These are phyloP conservation scores for Chrysodeixis includens DNA, from an alignment of 2,888 invertebrate species.

Conservation along the genomic window DNA sequence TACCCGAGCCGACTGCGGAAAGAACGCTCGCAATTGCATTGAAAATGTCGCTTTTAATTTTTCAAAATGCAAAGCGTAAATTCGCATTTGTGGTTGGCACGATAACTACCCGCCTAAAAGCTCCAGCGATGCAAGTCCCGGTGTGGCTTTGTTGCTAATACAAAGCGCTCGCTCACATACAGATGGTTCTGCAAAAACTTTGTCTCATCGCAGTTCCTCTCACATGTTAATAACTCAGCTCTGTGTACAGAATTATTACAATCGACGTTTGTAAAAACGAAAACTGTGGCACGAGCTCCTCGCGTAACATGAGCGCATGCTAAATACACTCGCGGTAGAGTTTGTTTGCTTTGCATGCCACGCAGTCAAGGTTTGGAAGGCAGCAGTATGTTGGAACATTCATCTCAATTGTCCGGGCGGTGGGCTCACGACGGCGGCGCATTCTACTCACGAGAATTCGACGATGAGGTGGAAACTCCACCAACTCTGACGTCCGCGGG, in stretches of 20 bases:
- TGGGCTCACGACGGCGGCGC: constrained; percentile 44
- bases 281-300: constrained; percentile 12
- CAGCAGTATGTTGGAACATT: constrained; percentile 57
- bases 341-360: neutral
- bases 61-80: constrained; percentile 87
- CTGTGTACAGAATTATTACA: constrained; percentile 38
- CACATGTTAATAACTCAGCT: constrained; percentile 63
- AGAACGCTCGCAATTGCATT: constrained; percentile 85
- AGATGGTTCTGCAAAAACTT: constrained; percentile 79
- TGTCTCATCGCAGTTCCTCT: constrained; percentile 67
- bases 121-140: constrained; percentile 76
- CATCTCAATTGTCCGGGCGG: constrained; percentile 64
- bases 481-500: constrained; percentile 58
- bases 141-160: constrained; percentile 82
- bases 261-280: constrained; percentile 36
- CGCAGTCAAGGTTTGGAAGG: neutral
- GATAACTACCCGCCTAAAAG: constrained; percentile 86
- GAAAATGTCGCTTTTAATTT: constrained; percentile 87
- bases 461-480: constrained; percentile 60
- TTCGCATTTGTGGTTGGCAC: constrained; percentile 83
- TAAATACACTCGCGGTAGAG: constrained; percentile 15
- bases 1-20: constrained; percentile 82
- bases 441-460: constrained; percentile 60
- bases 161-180: constrained; percentile 81
- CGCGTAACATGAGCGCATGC: constrained; percentile 16